Percentiles rank a stretch among this genome's conserved stretches.
Conservation (phyloP, 2,888 invertebrate species). For the Salticus scenicus region DNA sequence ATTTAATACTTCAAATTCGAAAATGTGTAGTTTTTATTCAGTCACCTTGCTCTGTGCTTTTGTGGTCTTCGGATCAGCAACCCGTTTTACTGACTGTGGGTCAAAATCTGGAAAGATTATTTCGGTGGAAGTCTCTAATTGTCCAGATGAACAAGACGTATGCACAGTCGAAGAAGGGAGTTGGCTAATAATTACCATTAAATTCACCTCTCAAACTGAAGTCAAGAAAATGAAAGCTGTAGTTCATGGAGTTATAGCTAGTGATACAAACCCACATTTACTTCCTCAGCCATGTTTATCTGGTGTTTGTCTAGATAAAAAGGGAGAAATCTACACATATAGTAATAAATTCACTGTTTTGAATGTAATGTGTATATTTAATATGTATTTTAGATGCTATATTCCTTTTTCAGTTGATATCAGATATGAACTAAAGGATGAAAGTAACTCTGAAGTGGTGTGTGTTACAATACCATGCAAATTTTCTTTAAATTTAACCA, state of each 20-base stretch:
- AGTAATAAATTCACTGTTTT: slow-evolving; percentile 19
- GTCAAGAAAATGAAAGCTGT: slow-evolving; percentile 27
- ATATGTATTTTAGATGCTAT: too few relatives aligned
- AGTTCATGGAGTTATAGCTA: slow-evolving; percentile 47
- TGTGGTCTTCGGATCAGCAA: background rate
- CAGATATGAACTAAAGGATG: slow-evolving; percentile 39
- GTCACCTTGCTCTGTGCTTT: background rate
- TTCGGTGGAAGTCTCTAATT: slow-evolving; percentile 25
- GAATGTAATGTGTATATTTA: too few relatives aligned
- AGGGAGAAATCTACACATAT: slow-evolving; percentile 30
- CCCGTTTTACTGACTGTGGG: slow-evolving; percentile 36
- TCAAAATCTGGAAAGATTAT: slow-evolving; percentile 16
- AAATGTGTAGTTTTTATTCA: too few relatives aligned
- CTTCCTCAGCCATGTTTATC: slow-evolving; percentile 33
- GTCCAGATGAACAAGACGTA: slow-evolving; percentile 17
- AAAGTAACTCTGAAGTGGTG: slow-evolving; percentile 16
- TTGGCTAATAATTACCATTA: slow-evolving; percentile 19
- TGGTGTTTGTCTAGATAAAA: slow-evolving; percentile 40
- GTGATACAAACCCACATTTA: slow-evolving; percentile 30
- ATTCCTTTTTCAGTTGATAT: slow-evolving; percentile 36
- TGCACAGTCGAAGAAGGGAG: slow-evolving; percentile 29
- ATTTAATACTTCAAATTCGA: too few relatives aligned
- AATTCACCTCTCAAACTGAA: slow-evolving; percentile 23
- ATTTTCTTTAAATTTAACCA: too few relatives aligned
- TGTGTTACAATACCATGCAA: slow-evolving; percentile 48